Percentiles rank a stretch among this genome's conserved stretches.
Conservation (phyloP, 2,113 vertebrate genomes). For the Gnathonemus echidnorhynchus region DNA sequence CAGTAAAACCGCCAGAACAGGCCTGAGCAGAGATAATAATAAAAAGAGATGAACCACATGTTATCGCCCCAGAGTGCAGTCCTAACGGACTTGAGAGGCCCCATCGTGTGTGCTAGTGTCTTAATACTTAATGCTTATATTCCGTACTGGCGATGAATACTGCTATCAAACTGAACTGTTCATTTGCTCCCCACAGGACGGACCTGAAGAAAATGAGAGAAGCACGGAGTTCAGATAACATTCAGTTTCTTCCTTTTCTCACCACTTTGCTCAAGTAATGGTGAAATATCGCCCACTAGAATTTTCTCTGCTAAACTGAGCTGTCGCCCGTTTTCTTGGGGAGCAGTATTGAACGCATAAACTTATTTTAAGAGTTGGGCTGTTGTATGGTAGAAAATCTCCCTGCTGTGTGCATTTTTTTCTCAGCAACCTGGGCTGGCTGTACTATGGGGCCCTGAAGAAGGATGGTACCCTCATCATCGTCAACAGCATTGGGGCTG, state of each 20-base stretch:
- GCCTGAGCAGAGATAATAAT: not conserved
- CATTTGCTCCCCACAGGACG: constrained; percentile 50
- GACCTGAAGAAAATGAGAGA: constrained; percentile 78
- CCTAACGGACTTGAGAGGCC: not conserved
- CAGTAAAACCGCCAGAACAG: not conserved
- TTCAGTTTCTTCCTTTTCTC: constrained; percentile 90
- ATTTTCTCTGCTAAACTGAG: not conserved
- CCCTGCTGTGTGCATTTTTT: not conserved
- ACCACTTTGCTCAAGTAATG: constrained; percentile 82
- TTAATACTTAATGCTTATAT: not conserved
- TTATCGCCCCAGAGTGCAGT: not conserved
- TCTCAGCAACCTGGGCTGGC: constrained; percentile 82
- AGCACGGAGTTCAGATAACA: constrained; percentile 70
- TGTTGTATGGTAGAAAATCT: not conserved
- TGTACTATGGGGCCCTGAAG: constrained; percentile 82
- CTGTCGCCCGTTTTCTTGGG: not conserved
- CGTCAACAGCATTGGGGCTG: constrained; percentile 72
- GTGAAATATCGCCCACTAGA: not conserved
- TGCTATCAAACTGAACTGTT: not conserved
- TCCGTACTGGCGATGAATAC: not conserved
- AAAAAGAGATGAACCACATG: not conserved
- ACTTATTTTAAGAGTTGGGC: not conserved
- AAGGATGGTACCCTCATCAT: constrained; percentile 65
- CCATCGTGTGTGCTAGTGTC: not conserved
- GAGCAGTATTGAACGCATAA: not conserved